Evolutionary conservation across 2,113 vertebrate genomes (phyloP).

Genomic region (Melanostigma gelatinosum): DNA sequence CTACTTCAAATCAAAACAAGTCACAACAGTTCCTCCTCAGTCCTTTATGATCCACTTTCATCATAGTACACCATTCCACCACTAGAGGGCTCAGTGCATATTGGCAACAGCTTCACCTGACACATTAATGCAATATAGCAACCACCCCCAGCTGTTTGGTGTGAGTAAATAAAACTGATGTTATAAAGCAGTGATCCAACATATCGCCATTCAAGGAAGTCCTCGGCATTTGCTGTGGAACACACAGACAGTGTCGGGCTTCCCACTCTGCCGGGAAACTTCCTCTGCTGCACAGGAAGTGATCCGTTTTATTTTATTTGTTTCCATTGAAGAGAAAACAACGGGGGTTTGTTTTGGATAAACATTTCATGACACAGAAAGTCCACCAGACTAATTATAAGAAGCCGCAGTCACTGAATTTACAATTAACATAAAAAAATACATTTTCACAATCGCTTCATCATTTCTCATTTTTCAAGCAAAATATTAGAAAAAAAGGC

Average conservation of each 20-base stretch:
- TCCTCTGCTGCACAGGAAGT: constrained; percentile 30
- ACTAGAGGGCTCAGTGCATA: constrained; percentile 43
- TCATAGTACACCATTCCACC: constrained; percentile 2
- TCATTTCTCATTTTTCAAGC: background rate
- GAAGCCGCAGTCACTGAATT: background rate
- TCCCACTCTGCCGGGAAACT: constrained; percentile 1
- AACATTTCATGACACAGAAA: background rate
- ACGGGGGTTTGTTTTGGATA: background rate
- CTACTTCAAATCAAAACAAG: background rate
- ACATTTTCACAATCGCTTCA: background rate
- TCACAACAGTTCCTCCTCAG: background rate
- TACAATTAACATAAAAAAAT: no score
- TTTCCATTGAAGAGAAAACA: background rate
- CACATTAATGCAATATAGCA: background rate
- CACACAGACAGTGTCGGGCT: background rate
- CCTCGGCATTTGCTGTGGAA: background rate
- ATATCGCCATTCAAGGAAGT: background rate
- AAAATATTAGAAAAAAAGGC: background rate
- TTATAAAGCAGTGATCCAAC: background rate
- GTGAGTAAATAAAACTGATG: background rate
- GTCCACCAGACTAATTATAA: background rate
- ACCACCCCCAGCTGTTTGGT: background rate
- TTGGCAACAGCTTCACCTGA: constrained; percentile 7
- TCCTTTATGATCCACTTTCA: background rate
- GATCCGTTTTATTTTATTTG: background rate